Base-by-base conservation (phyloP, 2,888 invertebrate genomes). In the Morinoia aosen region DNA sequence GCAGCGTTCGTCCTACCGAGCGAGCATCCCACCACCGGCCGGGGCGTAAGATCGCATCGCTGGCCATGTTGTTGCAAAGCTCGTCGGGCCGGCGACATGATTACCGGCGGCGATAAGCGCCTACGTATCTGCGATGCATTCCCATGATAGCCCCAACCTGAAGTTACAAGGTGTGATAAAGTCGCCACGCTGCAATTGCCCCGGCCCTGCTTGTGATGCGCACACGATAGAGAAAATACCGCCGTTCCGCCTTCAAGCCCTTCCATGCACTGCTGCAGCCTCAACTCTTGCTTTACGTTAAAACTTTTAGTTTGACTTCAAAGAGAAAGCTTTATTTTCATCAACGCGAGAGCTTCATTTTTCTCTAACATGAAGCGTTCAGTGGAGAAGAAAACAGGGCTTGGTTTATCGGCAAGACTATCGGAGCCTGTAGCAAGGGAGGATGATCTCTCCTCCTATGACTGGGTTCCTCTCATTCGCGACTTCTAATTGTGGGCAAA, bases 151-250 rank as follows among this genome's bases (percentile, higher is more conserved):
- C 56, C 25, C 93, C 48, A 19, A 93, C 33, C 93, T 57, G 48
- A 93, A 93, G 93, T 93, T 93, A 93, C n/a, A 93, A 93, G 93
- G 93, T 93, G 93, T 57, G 93, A 93, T 93, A 93, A 93, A 93
- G 93, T 93, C 93, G 93, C 93, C 57, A 93, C 93, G 93, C 57
- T 93, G 93, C 93, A 93, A 93, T 93, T 93, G 93, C 33, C 93
- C n/a, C 56, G 25, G 93, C 56, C 93, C 48, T 57, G 93, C 93
- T 93, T 93, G 93, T 19, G 93, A 90, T 90, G 90, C 39, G 40
- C 90, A 33, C 90, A 48, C 90, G 90, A 90, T 90, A 90, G 48
- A 76, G 76, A 76, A 76, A 76, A 76, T 76, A 76, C 76, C 76
- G 76, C 76, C 76, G 76, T 76, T 76, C 76, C 76, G 76, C 76